Conservation (phyloP, 1,140 invertebrate genomes). For the Pseudomyrmex sp. region DNA sequence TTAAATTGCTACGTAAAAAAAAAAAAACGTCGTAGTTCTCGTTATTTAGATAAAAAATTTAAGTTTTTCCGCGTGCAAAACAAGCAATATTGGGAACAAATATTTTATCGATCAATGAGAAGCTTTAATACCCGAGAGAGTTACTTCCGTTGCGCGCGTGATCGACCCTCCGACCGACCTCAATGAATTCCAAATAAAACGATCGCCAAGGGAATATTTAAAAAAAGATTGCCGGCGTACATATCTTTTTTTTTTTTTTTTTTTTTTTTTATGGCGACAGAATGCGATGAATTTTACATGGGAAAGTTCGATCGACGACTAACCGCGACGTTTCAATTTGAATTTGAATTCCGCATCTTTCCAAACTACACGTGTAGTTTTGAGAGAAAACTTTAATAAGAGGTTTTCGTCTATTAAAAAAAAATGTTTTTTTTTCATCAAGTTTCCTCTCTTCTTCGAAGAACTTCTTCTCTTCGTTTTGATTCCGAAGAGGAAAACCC, state of each 20-base stretch:
- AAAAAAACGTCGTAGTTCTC: no score
- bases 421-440: no score
- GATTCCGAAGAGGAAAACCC: background rate
- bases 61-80: no score
- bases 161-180: background rate
- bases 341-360: background rate
- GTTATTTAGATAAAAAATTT: background rate
- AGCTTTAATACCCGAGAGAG: background rate
- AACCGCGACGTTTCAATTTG: no score
- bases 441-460: no score
- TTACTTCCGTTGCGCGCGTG: background rate
- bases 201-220: background rate
- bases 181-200: conserved; percentile 16
- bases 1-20: no score
- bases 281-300: conserved; percentile 32
- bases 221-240: background rate
- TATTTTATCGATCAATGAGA: conserved; percentile 20
- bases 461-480: no score
- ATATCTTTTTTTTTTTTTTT: background rate
- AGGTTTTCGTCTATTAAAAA: no score
- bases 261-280: no score
- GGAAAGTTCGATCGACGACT: background rate
- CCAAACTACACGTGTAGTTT: background rate
- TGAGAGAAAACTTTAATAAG: no score
- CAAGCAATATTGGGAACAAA: background rate